A percentile compares a stretch with the other conserved stretches of the same genome.
phyloP scores from a whole-genome alignment of 2,888 invertebrate species.

The Coleophora deauratella region DNA sequence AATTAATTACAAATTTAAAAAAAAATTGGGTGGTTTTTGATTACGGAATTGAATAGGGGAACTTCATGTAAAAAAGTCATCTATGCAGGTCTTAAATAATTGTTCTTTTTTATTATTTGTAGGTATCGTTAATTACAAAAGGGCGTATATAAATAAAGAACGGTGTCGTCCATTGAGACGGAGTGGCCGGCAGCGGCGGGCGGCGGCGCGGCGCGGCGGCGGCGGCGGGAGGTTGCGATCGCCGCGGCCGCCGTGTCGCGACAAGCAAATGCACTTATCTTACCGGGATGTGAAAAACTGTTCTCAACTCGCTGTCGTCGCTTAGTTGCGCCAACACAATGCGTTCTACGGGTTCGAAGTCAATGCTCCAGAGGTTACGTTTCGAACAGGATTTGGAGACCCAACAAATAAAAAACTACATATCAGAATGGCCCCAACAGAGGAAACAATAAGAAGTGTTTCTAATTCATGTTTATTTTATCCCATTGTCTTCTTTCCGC shows the following conservation, averaged over 20 bases:
- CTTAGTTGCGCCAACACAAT: conserved; percentile 62
- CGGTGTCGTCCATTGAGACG: conserved; percentile 58
- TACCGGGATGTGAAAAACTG: conserved; percentile 67
- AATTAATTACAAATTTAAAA: too few species aligned
- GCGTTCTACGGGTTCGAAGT: conserved; percentile 42
- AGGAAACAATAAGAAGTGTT: conserved; percentile 51
- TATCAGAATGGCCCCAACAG: conserved; percentile 41
- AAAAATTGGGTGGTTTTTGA: too few species aligned
- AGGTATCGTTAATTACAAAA: conserved; percentile 66
- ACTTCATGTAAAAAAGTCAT: too few species aligned
- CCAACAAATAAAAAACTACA: conserved; percentile 45
- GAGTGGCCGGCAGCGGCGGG: conserved; percentile 26
- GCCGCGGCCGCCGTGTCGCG: conserved; percentile 61
- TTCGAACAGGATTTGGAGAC: conserved; percentile 50
- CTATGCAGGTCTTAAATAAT: too few species aligned
- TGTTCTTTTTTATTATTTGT: conserved; percentile 59
- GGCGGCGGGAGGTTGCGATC: conserved; percentile 57
- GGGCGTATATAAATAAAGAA: conserved; percentile 66
- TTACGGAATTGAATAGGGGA: too few species aligned
- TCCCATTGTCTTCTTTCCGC: conserved; percentile 32
- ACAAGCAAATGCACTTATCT: conserved; percentile 76
- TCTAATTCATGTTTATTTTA: conserved; percentile 34
- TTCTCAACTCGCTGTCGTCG: conserved; percentile 56
- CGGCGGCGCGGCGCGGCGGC: conserved; percentile 36
- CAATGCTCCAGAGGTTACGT: conserved; percentile 55